Conservation (phyloP, 2,113 vertebrate species). For the Erpornis zantholeuca region DNA sequence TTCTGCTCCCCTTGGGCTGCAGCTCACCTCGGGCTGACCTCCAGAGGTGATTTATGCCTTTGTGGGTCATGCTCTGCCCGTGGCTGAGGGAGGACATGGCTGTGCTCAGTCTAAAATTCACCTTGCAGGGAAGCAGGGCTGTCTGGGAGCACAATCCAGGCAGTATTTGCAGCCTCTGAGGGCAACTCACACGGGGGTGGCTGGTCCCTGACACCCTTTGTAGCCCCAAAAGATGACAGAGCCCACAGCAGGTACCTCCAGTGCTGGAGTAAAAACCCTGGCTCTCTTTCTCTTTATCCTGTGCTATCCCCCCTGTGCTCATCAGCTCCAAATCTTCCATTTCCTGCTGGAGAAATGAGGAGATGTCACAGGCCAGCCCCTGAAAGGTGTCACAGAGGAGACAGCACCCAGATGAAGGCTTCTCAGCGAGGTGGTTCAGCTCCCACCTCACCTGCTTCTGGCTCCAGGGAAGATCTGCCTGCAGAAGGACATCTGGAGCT, state of each 20-base stretch:
- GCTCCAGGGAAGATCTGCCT: not conserved
- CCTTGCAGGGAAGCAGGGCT: not conserved
- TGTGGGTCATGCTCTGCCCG: rapidly evolving
- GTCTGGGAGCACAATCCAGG: not conserved
- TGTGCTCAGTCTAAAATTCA: not conserved
- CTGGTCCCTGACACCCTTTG: not conserved
- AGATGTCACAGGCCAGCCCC: rapidly evolving
- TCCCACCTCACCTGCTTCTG: not conserved
- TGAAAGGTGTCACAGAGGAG: not conserved
- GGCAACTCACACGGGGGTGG: not conserved
- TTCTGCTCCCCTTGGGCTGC: not conserved
- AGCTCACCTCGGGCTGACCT: not conserved
- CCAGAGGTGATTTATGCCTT: rapidly evolving
- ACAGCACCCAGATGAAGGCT: not conserved
- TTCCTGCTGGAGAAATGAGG: not conserved
- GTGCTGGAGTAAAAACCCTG: rapidly evolving
- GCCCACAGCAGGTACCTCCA: not conserved
- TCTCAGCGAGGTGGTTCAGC: not conserved
- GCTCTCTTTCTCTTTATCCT: not conserved
- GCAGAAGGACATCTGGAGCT: not conserved
- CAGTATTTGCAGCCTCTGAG: not conserved
- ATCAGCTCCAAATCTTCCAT: not conserved
- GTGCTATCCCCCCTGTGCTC: not conserved
- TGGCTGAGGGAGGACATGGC: not conserved
- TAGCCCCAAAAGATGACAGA: not conserved